Conservation (phyloP, 53 echinoderm and acorn worm species). For the Crossaster papposus region DNA sequence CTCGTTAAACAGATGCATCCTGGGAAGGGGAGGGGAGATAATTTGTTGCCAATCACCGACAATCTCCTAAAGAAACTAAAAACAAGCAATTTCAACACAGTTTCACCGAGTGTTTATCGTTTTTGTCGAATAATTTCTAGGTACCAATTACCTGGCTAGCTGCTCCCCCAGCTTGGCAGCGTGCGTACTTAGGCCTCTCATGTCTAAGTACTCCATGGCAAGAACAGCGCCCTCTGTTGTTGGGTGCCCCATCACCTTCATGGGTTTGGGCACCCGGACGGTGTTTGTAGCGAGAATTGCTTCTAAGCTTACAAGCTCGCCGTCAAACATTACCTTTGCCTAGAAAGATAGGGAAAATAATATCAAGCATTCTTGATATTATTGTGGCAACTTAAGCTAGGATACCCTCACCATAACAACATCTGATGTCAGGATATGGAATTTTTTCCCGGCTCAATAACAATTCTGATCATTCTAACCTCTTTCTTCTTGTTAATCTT, state of each 20-base stretch:
- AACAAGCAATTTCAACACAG: too few relatives aligned
- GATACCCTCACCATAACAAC: too few relatives aligned
- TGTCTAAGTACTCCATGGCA: constrained; percentile 87
- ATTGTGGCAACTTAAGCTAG: too few relatives aligned
- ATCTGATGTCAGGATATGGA: too few relatives aligned
- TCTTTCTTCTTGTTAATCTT: constrained; percentile 76
- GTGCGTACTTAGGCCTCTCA: constrained; percentile 67
- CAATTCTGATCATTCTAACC: constrained; percentile 35
- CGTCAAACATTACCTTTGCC: constrained; percentile 91
- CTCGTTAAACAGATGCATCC: constrained; percentile 84
- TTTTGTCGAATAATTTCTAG: not conserved
- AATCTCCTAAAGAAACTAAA: too few relatives aligned
- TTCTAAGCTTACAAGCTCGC: constrained; percentile 81
- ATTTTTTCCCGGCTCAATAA: too few relatives aligned
- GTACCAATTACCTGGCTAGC: constrained; percentile 80
- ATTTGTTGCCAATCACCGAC: too few relatives aligned
- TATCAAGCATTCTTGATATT: too few relatives aligned
- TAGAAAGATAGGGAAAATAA: not conserved
- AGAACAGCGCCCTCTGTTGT: constrained; percentile 77
- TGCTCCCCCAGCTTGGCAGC: constrained; percentile 80
- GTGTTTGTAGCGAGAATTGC: constrained; percentile 80
- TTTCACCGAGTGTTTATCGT: too few relatives aligned
- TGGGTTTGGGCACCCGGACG: constrained; percentile 77
- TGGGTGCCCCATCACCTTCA: constrained; percentile 73
- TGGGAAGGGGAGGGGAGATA: not conserved